These are phyloP conservation scores for Eonycteris spelaea DNA, from an alignment of 2,113 vertebrate genomes.

Conservation along the genomic window DNA sequence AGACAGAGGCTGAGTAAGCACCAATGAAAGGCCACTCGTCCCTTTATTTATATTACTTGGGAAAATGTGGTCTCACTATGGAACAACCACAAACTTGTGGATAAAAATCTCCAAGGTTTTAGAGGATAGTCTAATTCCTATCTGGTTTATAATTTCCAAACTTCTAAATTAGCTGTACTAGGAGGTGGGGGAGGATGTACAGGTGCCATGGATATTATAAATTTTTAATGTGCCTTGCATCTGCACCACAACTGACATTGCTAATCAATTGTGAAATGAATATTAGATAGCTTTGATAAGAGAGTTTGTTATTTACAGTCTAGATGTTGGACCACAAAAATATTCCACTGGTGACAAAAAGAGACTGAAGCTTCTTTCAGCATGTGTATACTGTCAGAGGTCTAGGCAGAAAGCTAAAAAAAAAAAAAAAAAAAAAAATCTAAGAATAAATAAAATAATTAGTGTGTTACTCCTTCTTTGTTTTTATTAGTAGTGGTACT, in stretches of 20 bases:
- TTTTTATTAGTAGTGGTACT: neutral
- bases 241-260: neutral
- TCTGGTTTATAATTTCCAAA: neutral
- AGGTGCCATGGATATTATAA: neutral
- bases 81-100: neutral
- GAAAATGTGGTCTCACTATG: neutral
- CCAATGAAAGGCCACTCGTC: neutral
- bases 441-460: constrained; percentile 35
- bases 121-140: neutral
- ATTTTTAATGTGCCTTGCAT: neutral
- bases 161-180: neutral
- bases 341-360: neutral
- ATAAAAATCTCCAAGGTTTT: constrained; percentile 29
- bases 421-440: neutral
- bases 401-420: neutral
- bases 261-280: constrained; percentile 16
- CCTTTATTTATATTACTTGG: neutral
- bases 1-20: constrained; percentile 64
- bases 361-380: neutral
- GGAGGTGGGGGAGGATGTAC: neutral
- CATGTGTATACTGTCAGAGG: neutral
- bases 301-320: neutral
- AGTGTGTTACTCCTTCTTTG: neutral
- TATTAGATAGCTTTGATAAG: constrained; percentile 29
- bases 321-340: neutral